phyloP scores from a whole-genome alignment of 92 coral and sea anemone genomes.

The Porites divaricata region DNA sequence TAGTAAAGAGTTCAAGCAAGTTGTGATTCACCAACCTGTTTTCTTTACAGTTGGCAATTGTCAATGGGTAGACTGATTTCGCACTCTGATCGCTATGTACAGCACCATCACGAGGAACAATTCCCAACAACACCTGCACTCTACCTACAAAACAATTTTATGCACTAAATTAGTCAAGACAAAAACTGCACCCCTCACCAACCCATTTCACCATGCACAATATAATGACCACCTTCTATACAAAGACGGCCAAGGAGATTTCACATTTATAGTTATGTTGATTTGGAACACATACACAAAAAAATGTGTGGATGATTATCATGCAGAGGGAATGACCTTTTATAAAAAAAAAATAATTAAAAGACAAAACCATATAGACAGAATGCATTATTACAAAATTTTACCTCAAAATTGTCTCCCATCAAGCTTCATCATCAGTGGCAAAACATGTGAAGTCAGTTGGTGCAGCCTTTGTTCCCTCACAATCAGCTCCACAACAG shows the following conservation, averaged over 20 bases:
- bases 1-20: not conserved
- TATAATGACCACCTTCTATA: no score
- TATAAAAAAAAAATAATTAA: no score
- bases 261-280: no score
- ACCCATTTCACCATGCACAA: no score
- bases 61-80: slow-evolving; percentile 23
- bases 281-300: no score
- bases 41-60: not conserved
- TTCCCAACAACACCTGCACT: slow-evolving; percentile 27
- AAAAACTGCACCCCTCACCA: not conserved
- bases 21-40: slow-evolving; percentile 22
- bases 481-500: slow-evolving; percentile 23
- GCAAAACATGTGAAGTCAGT: slow-evolving; percentile 14
- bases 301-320: no score
- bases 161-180: not conserved
- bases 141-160: slow-evolving; percentile 16
- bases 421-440: slow-evolving; percentile 41
- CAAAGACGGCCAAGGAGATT: no score
- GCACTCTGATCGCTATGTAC: slow-evolving; percentile 15
- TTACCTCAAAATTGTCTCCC: slow-evolving; percentile 60
- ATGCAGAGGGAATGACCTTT: no score
- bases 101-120: slow-evolving; percentile 17
- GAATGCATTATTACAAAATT: no score
- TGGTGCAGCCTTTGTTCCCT: slow-evolving; percentile 55
- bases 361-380: no score